A percentile compares a stretch with the other conserved stretches of the same genome.
phyloP scores from a whole-genome alignment of 1,140 invertebrate species.

The Pogonus chalceus region DNA sequence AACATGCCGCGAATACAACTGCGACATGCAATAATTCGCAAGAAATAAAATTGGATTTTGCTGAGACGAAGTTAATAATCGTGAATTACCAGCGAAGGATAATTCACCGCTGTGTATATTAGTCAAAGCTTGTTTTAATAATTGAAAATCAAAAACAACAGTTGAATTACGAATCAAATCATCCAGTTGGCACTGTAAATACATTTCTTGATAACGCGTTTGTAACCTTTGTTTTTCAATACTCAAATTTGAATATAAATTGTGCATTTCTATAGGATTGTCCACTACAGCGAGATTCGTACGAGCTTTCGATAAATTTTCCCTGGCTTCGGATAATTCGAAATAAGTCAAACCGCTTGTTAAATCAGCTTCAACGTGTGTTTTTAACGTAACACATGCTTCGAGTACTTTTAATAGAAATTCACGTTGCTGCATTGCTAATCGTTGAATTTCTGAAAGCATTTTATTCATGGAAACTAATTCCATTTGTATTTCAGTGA shows the following conservation, averaged over 20 bases:
- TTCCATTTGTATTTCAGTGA: slow-evolving; percentile 49
- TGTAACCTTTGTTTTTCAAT: slow-evolving; percentile 53
- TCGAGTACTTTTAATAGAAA: slow-evolving; percentile 63
- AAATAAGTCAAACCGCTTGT: slow-evolving; percentile 53
- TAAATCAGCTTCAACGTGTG: slow-evolving; percentile 59
- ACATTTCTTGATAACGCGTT: slow-evolving; percentile 59
- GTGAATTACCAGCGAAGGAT: slow-evolving; percentile 34
- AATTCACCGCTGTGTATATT: slow-evolving; percentile 45
- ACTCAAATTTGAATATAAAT: slow-evolving; percentile 43
- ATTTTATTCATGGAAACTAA: slow-evolving; percentile 41
- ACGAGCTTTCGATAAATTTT: slow-evolving; percentile 49
- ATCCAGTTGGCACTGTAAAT: slow-evolving; percentile 58
- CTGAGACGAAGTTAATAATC: slow-evolving; percentile 34
- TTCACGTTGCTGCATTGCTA: slow-evolving; percentile 55
- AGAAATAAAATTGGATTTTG: slow-evolving; percentile 57
- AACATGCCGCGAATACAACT: slow-evolving; percentile 58
- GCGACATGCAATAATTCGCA: slow-evolving; percentile 62
- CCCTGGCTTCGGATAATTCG: slow-evolving; percentile 53
- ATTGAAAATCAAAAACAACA: slow-evolving; percentile 52
- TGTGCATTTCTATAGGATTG: slow-evolving; percentile 44
- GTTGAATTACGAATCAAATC: slow-evolving; percentile 55
- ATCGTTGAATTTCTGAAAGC: slow-evolving; percentile 48
- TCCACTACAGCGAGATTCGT: slow-evolving; percentile 45
- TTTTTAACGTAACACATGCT: slow-evolving; percentile 59
- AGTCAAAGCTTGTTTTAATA: slow-evolving; percentile 52